A percentile compares a stretch with the other conserved stretches of the same genome.
Conservation (phyloP, 2,797 vertebrate species). For the Alosa sapidissima region DNA sequence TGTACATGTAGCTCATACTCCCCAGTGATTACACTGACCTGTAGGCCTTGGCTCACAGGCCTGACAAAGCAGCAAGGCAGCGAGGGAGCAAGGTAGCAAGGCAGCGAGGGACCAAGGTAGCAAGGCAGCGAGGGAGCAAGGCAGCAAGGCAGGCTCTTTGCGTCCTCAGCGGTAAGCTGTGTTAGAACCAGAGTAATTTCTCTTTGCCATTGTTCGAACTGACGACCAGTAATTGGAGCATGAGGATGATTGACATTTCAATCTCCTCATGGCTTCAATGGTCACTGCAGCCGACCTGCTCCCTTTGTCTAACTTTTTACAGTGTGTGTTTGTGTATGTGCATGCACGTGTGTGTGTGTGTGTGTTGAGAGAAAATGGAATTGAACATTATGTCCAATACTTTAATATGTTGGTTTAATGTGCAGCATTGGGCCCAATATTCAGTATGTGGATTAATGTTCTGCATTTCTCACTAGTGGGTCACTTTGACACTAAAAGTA, state of each 20-base stretch:
- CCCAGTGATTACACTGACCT: not conserved
- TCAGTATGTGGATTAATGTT: too few relatives aligned
- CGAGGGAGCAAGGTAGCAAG: too few relatives aligned
- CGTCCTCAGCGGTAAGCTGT: not conserved
- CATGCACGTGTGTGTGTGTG: not conserved
- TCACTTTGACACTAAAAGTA: too few relatives aligned
- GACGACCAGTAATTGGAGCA: not conserved
- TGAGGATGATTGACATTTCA: conserved; percentile 39
- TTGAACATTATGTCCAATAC: too few relatives aligned
- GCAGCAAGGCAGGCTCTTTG: not conserved
- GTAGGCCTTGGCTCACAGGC: not conserved
- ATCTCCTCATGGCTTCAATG: not conserved
- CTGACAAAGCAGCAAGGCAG: not conserved
- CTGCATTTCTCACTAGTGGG: too few relatives aligned
- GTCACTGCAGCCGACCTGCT: not conserved
- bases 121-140: not conserved
- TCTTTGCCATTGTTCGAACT: not conserved
- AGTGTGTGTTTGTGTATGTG: not conserved
- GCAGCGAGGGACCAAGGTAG: too few relatives aligned
- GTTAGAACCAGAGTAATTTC: not conserved
- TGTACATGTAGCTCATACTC: not conserved
- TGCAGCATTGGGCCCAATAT: too few relatives aligned
- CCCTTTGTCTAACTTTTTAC: not conserved
- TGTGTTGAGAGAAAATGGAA: too few relatives aligned
- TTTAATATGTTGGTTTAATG: too few relatives aligned